These are phyloP conservation scores for Xyrichtys novacula DNA, from an alignment of 2,797 vertebrate species.

Conservation along the genomic window DNA sequence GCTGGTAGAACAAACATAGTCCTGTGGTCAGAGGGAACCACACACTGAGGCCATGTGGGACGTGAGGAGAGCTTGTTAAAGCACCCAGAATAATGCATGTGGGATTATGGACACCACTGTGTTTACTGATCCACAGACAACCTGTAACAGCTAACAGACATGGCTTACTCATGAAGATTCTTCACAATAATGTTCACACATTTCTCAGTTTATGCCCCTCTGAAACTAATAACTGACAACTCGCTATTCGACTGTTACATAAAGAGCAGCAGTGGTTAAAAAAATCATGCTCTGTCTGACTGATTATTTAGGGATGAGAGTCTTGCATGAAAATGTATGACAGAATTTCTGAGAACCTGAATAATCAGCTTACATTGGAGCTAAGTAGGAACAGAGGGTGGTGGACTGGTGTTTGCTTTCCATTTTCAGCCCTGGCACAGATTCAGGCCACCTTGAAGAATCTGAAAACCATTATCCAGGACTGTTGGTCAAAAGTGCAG, in stretches of 20 bases:
- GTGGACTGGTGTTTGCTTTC: slow-evolving; percentile 79
- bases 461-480: slow-evolving; percentile 82
- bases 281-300: slow-evolving; percentile 49
- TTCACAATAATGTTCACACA: slow-evolving; percentile 27
- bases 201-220: slow-evolving; percentile 27
- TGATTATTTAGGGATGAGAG: slow-evolving; percentile 46
- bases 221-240: slow-evolving; percentile 41
- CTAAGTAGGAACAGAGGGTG: slow-evolving; percentile 82
- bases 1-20: slow-evolving; percentile 59
- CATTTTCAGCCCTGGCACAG: slow-evolving; percentile 79
- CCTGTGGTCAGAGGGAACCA: slow-evolving; percentile 52
- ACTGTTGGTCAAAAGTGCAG: slow-evolving; percentile 81
- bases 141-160: slow-evolving; percentile 31
- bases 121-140: slow-evolving; percentile 45
- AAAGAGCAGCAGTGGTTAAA: slow-evolving; percentile 62
- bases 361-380: slow-evolving; percentile 81
- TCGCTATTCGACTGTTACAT: slow-evolving; percentile 53
- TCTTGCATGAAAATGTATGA: slow-evolving; percentile 72
- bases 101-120: slow-evolving; percentile 39
- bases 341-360: slow-evolving; percentile 69
- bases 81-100: slow-evolving; percentile 49
- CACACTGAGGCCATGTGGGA: slow-evolving; percentile 53
- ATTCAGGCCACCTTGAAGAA: slow-evolving; percentile 81
- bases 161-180: slow-evolving; percentile 29
- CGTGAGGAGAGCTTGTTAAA: slow-evolving; percentile 40